These are phyloP conservation scores for Oscheius sp. DNA, from an alignment of 2,888 invertebrate genomes.

Conservation along the genomic window DNA sequence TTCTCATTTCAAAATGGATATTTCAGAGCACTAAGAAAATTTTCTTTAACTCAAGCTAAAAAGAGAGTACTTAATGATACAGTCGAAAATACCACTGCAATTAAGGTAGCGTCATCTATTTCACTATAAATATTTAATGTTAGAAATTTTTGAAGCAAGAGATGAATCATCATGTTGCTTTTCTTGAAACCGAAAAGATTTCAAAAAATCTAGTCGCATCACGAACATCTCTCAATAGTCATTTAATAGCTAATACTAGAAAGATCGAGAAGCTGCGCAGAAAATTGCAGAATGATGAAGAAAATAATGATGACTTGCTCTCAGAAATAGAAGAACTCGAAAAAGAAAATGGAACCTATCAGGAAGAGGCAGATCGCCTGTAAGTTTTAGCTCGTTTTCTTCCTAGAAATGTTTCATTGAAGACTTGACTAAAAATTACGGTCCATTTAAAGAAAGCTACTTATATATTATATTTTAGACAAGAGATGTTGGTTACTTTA, in stretches of 20 bases:
- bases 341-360: conserved; percentile 36
- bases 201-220: not conserved
- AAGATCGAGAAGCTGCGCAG: not conserved
- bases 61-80: conserved; percentile 5
- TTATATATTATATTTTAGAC: not conserved
- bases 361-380: conserved; percentile 36
- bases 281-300: not conserved
- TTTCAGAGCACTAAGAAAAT: conserved; percentile 6
- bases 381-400: not conserved
- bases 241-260: not conserved
- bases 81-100: not conserved
- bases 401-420: no score
- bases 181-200: not conserved
- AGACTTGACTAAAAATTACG: no score
- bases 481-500: not conserved
- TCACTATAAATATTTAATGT: not conserved
- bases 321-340: conserved; percentile 39
- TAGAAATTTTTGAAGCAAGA: conserved; percentile 14
- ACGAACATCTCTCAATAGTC: not conserved
- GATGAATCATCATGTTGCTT: not conserved
- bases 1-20: not conserved
- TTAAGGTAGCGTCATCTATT: not conserved
- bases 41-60: not conserved
- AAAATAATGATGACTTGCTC: conserved; percentile 31
- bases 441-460: not conserved